Evolutionary conservation across 2,797 vertebrate species (phyloP).

Genomic region (Melanitta fusca): DNA sequence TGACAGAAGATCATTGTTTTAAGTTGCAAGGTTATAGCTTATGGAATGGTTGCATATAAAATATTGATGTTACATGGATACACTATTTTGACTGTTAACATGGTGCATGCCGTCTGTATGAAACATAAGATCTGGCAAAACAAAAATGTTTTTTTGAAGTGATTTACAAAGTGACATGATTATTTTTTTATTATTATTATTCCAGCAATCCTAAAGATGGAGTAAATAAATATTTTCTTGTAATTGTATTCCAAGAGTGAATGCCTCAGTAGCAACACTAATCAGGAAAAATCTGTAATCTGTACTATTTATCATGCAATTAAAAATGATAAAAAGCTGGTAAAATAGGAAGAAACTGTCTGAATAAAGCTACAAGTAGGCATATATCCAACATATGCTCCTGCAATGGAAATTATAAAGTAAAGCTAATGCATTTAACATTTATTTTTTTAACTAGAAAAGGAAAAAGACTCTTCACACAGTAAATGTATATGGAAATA

Average conservation of each 20-base stretch:
- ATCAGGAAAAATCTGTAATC: slow-evolving; percentile 67
- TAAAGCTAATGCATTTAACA: background rate
- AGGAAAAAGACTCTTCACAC: background rate
- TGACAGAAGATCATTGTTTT: slow-evolving; percentile 68
- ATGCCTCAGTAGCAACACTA: slow-evolving; percentile 41
- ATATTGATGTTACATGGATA: slow-evolving; percentile 65
- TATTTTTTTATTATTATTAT: background rate
- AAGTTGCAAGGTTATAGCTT: slow-evolving; percentile 59
- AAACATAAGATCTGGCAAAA: slow-evolving; percentile 71
- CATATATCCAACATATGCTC: slow-evolving; percentile 31
- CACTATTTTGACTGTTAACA: slow-evolving; percentile 73
- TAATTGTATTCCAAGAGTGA: slow-evolving; percentile 54
- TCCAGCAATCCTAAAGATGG: slow-evolving; percentile 58
- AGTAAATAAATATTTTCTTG: slow-evolving; percentile 62
- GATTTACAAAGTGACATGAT: slow-evolving; percentile 51
- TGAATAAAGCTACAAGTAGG: slow-evolving; percentile 44
- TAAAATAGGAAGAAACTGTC: slow-evolving; percentile 47
- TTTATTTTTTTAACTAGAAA: background rate
- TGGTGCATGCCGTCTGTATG: slow-evolving; percentile 67
- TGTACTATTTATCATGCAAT: slow-evolving; percentile 59
- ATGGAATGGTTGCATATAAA: slow-evolving; percentile 56
- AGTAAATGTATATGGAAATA: background rate
- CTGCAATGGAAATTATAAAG: background rate
- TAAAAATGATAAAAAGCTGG: slow-evolving; percentile 47
- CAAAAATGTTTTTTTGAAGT: slow-evolving; percentile 62